These are phyloP conservation scores for Linyphia triangularis DNA, from an alignment of 2,888 invertebrate genomes.

Conservation along the genomic window DNA sequence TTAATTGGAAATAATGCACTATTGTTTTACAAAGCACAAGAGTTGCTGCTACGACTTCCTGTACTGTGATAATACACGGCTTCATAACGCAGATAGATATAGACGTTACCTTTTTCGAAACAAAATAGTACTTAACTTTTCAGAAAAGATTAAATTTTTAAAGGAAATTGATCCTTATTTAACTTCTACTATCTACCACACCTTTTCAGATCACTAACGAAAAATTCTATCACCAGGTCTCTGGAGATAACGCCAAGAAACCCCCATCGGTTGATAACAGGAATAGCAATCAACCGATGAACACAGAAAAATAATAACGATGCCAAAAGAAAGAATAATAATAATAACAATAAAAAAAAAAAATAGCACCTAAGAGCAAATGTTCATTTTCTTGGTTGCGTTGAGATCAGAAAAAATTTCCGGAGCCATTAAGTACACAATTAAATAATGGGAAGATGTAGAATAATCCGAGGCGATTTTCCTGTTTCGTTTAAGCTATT, in stretches of 20 bases:
- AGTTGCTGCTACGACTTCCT: too few relatives aligned
- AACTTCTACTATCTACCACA: neutral
- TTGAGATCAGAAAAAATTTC: neutral
- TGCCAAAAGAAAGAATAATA: too few relatives aligned
- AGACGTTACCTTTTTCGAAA: too few relatives aligned
- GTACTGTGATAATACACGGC: too few relatives aligned
- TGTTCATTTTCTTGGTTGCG: neutral
- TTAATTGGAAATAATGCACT: neutral
- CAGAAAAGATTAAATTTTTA: too few relatives aligned
- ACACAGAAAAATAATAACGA: neutral
- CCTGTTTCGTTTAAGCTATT: neutral
- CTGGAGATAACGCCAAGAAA: neutral
- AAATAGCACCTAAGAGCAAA: neutral
- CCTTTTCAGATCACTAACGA: neutral
- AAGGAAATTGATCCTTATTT: neutral
- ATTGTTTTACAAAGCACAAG: too few relatives aligned
- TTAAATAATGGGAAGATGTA: neutral
- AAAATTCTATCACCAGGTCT: neutral
- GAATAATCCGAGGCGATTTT: neutral
- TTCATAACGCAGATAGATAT: too few relatives aligned
- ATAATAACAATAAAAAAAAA: neutral
- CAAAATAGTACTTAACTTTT: too few relatives aligned
- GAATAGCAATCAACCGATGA: neutral
- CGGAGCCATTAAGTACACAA: slow-evolving; percentile 8
- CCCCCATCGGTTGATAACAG: too few relatives aligned